A percentile compares a stretch with the other conserved stretches of the same genome.
These are phyloP conservation scores for Cylas formicarius DNA, from an alignment of 1,140 invertebrate genomes.

Conservation along the genomic window DNA sequence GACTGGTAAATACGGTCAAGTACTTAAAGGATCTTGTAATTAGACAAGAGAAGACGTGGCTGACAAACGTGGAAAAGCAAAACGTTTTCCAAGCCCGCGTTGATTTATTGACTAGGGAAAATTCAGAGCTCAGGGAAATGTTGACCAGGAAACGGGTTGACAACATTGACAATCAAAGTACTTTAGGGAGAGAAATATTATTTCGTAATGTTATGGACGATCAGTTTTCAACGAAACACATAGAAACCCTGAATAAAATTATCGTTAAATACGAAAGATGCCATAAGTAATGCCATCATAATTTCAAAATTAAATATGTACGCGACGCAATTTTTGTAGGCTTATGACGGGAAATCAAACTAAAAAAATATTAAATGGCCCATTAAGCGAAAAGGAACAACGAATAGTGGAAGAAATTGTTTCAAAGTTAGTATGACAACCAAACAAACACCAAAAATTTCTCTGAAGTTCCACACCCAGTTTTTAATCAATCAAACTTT, in stretches of 20 bases:
- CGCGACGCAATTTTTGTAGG: slow-evolving; percentile 13
- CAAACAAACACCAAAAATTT: neutral
- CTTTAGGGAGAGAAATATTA: neutral
- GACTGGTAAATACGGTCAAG: slow-evolving; percentile 23
- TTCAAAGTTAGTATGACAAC: slow-evolving; percentile 12
- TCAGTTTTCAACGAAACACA: slow-evolving; percentile 6
- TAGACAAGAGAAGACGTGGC: slow-evolving; percentile 19
- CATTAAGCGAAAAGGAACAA: slow-evolving; percentile 21
- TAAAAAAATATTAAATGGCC: neutral
- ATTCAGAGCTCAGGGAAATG: slow-evolving; percentile 10
- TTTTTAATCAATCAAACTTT: too few species aligned
- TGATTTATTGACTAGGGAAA: slow-evolving; percentile 16
- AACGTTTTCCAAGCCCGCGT: slow-evolving; percentile 15
- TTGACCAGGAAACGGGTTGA: neutral
- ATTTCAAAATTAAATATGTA: neutral
- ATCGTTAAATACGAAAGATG: slow-evolving; percentile 24
- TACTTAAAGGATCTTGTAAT: slow-evolving; percentile 24
- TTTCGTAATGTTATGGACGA: neutral
- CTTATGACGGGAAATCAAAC: slow-evolving; percentile 6
- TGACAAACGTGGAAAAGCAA: slow-evolving; percentile 12
- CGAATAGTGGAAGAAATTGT: slow-evolving; percentile 20
- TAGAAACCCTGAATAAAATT: slow-evolving; percentile 21
- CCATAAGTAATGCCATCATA: slow-evolving; percentile 11
- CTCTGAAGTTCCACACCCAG: neutral
- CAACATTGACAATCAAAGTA: neutral